These are phyloP conservation scores for Glyptemys insculpta DNA, from an alignment of 2,797 vertebrate species.

Conservation along the genomic window DNA sequence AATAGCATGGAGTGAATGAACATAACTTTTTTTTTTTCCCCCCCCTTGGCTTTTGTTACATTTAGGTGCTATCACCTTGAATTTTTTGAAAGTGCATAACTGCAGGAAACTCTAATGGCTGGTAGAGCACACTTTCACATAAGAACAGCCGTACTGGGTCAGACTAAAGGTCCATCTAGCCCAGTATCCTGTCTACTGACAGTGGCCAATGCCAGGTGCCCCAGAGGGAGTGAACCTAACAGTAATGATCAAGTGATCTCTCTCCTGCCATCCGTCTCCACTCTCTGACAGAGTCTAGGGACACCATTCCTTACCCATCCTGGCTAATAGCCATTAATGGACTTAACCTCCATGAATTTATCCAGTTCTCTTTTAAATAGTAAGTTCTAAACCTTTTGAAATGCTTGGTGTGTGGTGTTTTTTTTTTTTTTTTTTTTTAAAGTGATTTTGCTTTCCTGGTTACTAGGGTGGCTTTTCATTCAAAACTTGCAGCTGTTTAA, in stretches of 20 bases:
- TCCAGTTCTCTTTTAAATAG: neutral
- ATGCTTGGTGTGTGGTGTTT: neutral
- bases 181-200: too few relatives aligned
- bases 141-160: too few relatives aligned
- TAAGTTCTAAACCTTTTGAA: neutral
- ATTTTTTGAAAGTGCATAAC: neutral
- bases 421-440: too few relatives aligned
- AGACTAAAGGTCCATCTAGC: too few relatives aligned
- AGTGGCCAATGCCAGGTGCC: too few relatives aligned
- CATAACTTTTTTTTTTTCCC: neutral
- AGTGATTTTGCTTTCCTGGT: neutral
- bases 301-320: too few relatives aligned
- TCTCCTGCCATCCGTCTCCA: too few relatives aligned
- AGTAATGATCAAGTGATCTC: too few relatives aligned
- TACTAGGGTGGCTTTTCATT: neutral
- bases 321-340: too few relatives aligned
- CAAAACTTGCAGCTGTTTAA: neutral
- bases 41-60: fast-evolving
- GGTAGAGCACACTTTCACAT: neutral
- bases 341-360: too few relatives aligned
- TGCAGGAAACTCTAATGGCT: neutral
- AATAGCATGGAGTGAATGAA: neutral
- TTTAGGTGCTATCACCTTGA: neutral
- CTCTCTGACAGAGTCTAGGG: too few relatives aligned
- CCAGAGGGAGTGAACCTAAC: too few relatives aligned